Percentiles rank a stretch among this genome's conserved stretches.
Evolutionary conservation across 2,797 vertebrate species (phyloP).

Genomic region (Chelon auratus): DNA sequence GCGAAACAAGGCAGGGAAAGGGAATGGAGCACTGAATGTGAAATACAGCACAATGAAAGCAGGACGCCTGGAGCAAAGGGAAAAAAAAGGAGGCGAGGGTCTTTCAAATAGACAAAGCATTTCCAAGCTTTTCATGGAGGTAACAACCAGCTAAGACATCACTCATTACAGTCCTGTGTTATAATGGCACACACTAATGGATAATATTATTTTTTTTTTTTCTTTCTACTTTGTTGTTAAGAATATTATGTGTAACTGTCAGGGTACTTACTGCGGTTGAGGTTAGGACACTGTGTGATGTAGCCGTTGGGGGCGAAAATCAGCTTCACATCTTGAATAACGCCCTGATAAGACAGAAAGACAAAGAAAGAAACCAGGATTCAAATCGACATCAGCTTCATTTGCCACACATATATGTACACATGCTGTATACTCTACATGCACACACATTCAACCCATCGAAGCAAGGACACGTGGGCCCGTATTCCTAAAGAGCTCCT

Average conservation of each 20-base stretch:
- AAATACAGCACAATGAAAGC: conserved; percentile 47
- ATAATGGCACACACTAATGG: conserved; percentile 11
- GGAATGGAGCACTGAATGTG: conserved; percentile 20
- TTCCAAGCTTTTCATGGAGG: conserved; percentile 11
- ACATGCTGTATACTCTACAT: too few relatives aligned
- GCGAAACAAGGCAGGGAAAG: conserved; percentile 12
- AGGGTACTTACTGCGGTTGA: conserved; percentile 96
- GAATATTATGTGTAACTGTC: neutral
- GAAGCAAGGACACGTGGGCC: too few relatives aligned
- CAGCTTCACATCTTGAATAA: conserved; percentile 94
- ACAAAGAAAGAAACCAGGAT: conserved; percentile 5
- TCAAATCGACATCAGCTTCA: too few relatives aligned
- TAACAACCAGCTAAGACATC: conserved; percentile 11
- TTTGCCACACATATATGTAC: too few relatives aligned
- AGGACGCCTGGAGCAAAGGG: neutral
- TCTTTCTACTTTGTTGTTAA: neutral
- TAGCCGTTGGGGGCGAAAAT: conserved; percentile 94
- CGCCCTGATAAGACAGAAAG: conserved; percentile 83
- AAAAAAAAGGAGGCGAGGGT: neutral
- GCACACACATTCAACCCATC: too few relatives aligned
- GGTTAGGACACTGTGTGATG: conserved; percentile 94
- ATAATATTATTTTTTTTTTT: neutral
- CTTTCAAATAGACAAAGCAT: conserved; percentile 4
- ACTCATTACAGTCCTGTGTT: conserved; percentile 24
- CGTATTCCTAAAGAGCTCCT: too few relatives aligned